phyloP scores from a whole-genome alignment of 1,140 invertebrate genomes.

The Drosophila ambigua region DNA sequence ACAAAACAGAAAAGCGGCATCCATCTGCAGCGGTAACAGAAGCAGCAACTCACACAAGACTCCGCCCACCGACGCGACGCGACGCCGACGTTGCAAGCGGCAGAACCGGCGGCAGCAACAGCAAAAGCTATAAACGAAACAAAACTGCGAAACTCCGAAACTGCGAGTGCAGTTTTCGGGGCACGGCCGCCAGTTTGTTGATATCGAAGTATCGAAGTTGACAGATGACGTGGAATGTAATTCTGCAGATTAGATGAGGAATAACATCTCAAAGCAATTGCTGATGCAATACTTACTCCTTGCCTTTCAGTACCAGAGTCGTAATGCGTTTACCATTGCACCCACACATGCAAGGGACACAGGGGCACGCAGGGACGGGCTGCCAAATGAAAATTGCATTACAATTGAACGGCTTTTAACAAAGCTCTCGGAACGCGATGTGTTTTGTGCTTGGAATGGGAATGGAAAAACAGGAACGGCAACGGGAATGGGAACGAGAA shows the following conservation, averaged over 20 bases:
- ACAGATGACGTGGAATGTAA: constrained; percentile 1
- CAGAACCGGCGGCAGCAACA: constrained; percentile 27
- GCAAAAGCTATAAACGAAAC: constrained; percentile 30
- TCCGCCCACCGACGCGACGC: constrained; percentile 62
- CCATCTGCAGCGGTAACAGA: constrained; percentile 9
- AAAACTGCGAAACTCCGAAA: too few relatives aligned
- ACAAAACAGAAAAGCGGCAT: constrained; percentile 5
- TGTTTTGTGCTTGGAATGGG: constrained; percentile 40
- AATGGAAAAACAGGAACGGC: constrained; percentile 16
- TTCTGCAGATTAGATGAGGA: not conserved
- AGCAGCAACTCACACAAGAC: constrained; percentile 64
- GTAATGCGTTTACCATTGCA: constrained; percentile 37
- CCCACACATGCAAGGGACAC: not conserved
- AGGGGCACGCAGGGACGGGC: not conserved
- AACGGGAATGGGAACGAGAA: not conserved
- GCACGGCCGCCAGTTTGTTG: constrained; percentile 73
- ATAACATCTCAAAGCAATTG: not conserved
- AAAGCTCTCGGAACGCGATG: constrained; percentile 54
- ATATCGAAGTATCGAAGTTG: constrained; percentile 36
- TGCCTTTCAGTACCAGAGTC: not conserved
- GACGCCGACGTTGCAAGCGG: constrained; percentile 16
- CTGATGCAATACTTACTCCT: too few relatives aligned
- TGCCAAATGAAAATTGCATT: constrained; percentile 67
- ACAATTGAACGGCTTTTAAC: constrained; percentile 68
- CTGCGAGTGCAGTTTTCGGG: constrained; percentile 59